Evolutionary conservation across 2,113 vertebrate genomes (phyloP), one percentile per base, ranked within the genome.

Genomic region (Syngnathus floridae): DNA sequence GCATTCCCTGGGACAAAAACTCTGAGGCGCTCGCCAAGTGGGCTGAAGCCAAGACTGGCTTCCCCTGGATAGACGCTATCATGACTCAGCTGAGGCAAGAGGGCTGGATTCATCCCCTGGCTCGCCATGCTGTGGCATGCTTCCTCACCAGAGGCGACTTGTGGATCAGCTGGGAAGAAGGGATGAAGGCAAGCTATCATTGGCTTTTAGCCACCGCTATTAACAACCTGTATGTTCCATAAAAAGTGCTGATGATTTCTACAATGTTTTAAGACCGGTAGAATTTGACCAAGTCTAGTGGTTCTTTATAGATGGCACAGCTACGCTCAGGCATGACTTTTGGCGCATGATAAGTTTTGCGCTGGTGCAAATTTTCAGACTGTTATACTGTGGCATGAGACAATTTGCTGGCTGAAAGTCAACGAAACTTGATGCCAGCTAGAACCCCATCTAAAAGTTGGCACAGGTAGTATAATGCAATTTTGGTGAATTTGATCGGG

Each of bases 161-260:
- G 59, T 91, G 90, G 90, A 88, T 91, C 81, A 91, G 88, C 79
- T 92, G 91, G 91, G 91, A 92, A 72, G 90, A 92, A 70, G 90
- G 90, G 21, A 89, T 91, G 91, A 92, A 92, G 89, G 90, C 91
- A 77, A 78, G 68, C 21, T n/a, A 45, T 46, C 7, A 26, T 46
- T 40, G 38, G n/a, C 21, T 26, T 11, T 43, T 26, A 49, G 21
- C 1, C 21, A 43, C 21, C 12, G 10, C 26, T 36, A 46, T 14
- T 46, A 46, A 46, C 45, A 46, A 46, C 13, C 51, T 54, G 51
- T 54, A 54, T 21, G 21, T 12, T 54, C 21, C 21, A 26, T 54
- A 51, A 9, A n/a, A 51, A 8, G 19, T 4, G 17, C 8, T n/a
- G n/a, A 17, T 1, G 6, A 49, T 19, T 49, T 49, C 46, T 49